phyloP scores from a whole-genome alignment of 2,113 vertebrate genomes.

The Phalacrocorax aristotelis region DNA sequence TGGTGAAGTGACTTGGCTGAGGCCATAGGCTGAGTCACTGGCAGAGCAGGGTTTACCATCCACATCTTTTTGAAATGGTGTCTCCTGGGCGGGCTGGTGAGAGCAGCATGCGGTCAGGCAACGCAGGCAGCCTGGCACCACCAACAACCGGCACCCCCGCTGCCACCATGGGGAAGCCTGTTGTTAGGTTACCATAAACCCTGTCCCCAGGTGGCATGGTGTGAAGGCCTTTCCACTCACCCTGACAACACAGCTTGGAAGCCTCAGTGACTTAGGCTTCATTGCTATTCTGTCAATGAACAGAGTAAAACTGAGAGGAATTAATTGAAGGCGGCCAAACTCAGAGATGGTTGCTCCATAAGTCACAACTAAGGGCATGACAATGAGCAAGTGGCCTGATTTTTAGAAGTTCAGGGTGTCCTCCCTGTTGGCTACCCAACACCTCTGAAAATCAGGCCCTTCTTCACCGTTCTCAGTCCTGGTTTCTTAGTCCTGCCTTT shows the following conservation, averaged over 20 bases:
- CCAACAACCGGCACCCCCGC: background rate
- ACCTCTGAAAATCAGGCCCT: background rate
- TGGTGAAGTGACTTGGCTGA: conserved; percentile 22
- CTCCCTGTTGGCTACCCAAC: background rate
- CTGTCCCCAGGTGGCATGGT: fast-evolving
- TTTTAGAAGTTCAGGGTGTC: background rate
- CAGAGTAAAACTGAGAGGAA: background rate
- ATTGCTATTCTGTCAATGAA: background rate
- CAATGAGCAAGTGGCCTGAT: background rate
- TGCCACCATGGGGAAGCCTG: background rate
- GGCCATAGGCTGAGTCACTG: background rate
- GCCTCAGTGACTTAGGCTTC: background rate
- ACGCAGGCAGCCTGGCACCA: background rate
- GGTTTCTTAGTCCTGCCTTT: background rate
- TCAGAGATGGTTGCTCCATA: background rate
- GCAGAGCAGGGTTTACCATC: conserved; percentile 32
- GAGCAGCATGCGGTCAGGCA: background rate
- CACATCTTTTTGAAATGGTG: background rate
- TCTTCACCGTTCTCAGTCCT: background rate
- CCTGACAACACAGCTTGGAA: fast-evolving
- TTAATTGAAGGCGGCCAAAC: background rate
- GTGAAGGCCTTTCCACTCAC: background rate
- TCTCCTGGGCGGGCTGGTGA: background rate
- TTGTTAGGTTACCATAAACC: background rate
- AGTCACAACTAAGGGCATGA: background rate